Conservation (phyloP, 2,113 vertebrate genomes). For the Mirza zaza region DNA sequence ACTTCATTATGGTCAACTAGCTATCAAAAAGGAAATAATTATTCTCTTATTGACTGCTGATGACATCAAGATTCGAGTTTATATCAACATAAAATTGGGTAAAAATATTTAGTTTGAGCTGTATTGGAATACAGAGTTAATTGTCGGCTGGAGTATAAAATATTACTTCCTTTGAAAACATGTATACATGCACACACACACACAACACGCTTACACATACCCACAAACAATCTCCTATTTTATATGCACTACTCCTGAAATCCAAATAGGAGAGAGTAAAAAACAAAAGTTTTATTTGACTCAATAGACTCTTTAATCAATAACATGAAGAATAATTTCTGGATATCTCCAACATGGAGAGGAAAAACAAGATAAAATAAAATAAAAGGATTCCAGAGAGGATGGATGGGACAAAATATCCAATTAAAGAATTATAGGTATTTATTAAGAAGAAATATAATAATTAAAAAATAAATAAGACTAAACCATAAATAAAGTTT, state of each 20-base stretch:
- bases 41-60: not conserved
- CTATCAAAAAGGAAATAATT: not conserved
- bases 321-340: not conserved
- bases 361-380: not conserved
- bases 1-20: not conserved
- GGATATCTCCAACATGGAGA: not conserved
- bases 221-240: not conserved
- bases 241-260: not conserved
- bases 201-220: not conserved
- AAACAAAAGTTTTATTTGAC: conserved; percentile 7
- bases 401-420: not conserved
- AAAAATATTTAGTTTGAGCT: not conserved
- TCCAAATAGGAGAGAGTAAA: not conserved
- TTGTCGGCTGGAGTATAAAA: not conserved
- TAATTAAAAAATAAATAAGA: not conserved
- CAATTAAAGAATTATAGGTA: not conserved
- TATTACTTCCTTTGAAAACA: not conserved
- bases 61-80: not conserved
- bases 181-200: not conserved
- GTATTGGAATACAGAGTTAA: not conserved
- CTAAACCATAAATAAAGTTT: not conserved
- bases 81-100: not conserved
- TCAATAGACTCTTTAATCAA: not conserved
- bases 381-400: not conserved
- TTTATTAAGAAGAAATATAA: not conserved